Conservation (phyloP, 2,888 invertebrate genomes). For the Acanthosepion esculentum region DNA sequence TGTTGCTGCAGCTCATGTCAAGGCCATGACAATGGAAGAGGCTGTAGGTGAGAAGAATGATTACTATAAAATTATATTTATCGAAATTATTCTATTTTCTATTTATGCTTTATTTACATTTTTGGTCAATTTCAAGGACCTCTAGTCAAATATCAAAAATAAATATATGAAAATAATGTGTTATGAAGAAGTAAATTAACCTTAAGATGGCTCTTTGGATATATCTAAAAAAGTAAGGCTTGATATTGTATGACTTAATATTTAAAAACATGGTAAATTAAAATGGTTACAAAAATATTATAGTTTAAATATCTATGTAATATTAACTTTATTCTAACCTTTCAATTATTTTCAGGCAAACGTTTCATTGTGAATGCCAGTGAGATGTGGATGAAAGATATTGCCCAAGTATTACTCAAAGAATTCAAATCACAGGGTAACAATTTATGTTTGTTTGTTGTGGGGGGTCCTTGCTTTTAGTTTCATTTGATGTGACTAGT, state of each 20-base stretch:
- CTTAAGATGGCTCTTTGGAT: neutral
- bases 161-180: neutral
- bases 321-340: neutral
- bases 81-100: neutral
- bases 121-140: neutral
- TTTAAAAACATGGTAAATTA: neutral
- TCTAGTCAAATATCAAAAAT: neutral
- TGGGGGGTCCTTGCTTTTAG: too few species aligned
- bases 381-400: conserved; percentile 77
- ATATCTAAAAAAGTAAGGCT: neutral
- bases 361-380: conserved; percentile 75
- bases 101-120: neutral
- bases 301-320: neutral
- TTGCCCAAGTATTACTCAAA: conserved; percentile 75
- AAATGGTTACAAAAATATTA: neutral
- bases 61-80: neutral
- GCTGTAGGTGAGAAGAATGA: conserved; percentile 72
- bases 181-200: too few species aligned
- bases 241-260: too few species aligned
- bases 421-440: conserved; percentile 77
- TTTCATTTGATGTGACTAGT: neutral
- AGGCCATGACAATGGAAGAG: conserved; percentile 76
- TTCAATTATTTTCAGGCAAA: conserved; percentile 60
- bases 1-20: conserved; percentile 77
- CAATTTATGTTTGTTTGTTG: neutral